A percentile compares a stretch with the other conserved stretches of the same genome.
Evolutionary conservation across 53 echinoderm and acorn worm genomes (phyloP).

Genomic region (Paelopatides confundens): DNA sequence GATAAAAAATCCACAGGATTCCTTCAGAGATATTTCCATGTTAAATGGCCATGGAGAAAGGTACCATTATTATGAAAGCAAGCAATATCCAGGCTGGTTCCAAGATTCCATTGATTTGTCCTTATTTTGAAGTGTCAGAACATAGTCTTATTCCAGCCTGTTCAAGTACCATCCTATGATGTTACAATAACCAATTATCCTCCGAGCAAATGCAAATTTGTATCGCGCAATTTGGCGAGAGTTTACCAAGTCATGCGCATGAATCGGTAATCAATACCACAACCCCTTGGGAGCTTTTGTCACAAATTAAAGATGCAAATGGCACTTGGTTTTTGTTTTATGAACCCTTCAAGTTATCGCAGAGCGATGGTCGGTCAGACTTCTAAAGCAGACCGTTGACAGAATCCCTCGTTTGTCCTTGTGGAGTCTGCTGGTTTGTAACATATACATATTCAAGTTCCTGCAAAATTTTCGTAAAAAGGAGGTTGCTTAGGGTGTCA

Average conservation of each 20-base stretch:
- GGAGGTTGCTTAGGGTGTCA: neutral
- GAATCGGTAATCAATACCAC: conserved; percentile 39
- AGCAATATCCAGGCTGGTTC: neutral
- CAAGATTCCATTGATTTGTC: conserved; percentile 12
- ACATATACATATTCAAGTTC: too few relatives aligned
- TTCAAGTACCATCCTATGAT: conserved; percentile 23
- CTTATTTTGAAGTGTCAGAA: conserved; percentile 2
- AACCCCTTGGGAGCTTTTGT: conserved; percentile 23
- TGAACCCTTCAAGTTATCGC: neutral
- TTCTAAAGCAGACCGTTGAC: too few relatives aligned
- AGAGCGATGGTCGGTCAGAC: neutral
- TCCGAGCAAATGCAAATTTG: conserved; percentile 34
- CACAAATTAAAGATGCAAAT: conserved; percentile 33
- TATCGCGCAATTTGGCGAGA: conserved; percentile 38
- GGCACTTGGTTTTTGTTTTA: neutral
- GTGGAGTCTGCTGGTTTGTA: too few relatives aligned
- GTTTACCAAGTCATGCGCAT: conserved; percentile 37
- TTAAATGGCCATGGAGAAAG: neutral
- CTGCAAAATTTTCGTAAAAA: too few relatives aligned
- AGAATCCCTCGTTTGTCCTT: too few relatives aligned
- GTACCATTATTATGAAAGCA: neutral
- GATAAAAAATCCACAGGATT: neutral
- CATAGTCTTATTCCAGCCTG: conserved; percentile 25
- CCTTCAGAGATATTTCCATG: neutral
- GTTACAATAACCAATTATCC: conserved; percentile 30